Percentiles rank a stretch among this genome's conserved stretches.
Evolutionary conservation across 2,888 invertebrate genomes (phyloP).

Genomic region (Stenoptilia bipunctidactyla): DNA sequence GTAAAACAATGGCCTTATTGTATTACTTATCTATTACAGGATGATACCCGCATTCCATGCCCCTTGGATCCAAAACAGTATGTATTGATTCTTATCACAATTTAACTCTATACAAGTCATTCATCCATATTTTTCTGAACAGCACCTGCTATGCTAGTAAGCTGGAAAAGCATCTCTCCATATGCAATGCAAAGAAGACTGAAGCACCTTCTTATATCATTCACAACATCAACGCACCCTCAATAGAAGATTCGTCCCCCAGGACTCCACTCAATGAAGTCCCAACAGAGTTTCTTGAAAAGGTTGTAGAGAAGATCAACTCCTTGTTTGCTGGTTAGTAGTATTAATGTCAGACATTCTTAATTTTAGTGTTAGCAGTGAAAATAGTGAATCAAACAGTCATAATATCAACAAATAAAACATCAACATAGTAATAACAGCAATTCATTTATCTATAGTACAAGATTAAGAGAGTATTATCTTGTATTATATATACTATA

Average conservation of each 20-base stretch:
- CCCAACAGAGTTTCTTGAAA: conserved; percentile 27
- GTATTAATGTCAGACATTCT: background rate
- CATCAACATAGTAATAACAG: no score
- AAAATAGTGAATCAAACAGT: no score
- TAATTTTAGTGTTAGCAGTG: background rate
- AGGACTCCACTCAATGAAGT: conserved; percentile 36
- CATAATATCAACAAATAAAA: no score
- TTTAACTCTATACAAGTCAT: no score
- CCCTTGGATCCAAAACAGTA: conserved; percentile 82
- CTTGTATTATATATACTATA: no score
- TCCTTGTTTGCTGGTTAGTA: conserved; percentile 48
- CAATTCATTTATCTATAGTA: no score
- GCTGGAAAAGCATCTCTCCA: conserved; percentile 76
- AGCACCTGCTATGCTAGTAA: conserved; percentile 78
- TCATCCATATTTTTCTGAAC: conserved; percentile 16
- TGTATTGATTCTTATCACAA: no score
- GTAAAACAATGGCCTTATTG: no score
- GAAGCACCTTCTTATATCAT: conserved; percentile 66
- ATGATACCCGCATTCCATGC: conserved; percentile 72
- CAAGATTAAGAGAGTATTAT: no score
- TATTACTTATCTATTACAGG: conserved; percentile 29
- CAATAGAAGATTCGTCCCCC: conserved; percentile 20
- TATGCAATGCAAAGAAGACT: conserved; percentile 77
- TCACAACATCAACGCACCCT: conserved; percentile 53
- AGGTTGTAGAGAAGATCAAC: conserved; percentile 49